These are phyloP conservation scores for Kryphioiulus occultus DNA, from an alignment of 2,888 invertebrate species.

Conservation along the genomic window DNA sequence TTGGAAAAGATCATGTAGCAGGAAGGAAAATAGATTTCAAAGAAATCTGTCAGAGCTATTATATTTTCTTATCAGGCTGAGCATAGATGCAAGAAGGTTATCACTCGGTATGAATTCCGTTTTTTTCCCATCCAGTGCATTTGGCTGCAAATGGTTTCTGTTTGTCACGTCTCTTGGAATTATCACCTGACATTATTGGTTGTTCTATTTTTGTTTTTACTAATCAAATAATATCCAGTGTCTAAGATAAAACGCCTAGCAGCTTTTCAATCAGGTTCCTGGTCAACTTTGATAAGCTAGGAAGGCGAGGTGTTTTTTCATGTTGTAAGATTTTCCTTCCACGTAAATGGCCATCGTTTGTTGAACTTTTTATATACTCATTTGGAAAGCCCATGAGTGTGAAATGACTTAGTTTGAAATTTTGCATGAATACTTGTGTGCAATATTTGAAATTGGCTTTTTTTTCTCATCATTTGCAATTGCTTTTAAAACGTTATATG, in stretches of 20 bases:
- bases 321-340: not conserved
- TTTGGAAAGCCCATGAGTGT: no score
- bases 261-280: not conserved
- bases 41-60: not conserved
- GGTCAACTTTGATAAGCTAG: not conserved
- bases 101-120: not conserved
- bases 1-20: not conserved
- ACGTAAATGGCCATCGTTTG: not conserved
- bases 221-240: constrained; percentile 1
- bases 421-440: no score
- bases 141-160: not conserved
- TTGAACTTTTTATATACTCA: no score
- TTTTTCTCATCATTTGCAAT: no score
- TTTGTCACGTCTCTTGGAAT: not conserved
- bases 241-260: not conserved
- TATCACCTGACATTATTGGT: constrained; percentile 12
- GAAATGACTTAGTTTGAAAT: no score
- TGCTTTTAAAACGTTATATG: no score
- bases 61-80: not conserved
- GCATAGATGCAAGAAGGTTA: constrained; percentile 18
- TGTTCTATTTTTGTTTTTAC: not conserved
- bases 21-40: not conserved
- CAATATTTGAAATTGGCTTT: no score
- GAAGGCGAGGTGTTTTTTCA: not conserved
- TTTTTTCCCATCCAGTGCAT: not conserved